Percentiles rank a stretch among this genome's conserved stretches.
These are phyloP conservation scores for Anarhynchus alexandrinus DNA, from an alignment of 2,113 vertebrate genomes.

Conservation along the genomic window DNA sequence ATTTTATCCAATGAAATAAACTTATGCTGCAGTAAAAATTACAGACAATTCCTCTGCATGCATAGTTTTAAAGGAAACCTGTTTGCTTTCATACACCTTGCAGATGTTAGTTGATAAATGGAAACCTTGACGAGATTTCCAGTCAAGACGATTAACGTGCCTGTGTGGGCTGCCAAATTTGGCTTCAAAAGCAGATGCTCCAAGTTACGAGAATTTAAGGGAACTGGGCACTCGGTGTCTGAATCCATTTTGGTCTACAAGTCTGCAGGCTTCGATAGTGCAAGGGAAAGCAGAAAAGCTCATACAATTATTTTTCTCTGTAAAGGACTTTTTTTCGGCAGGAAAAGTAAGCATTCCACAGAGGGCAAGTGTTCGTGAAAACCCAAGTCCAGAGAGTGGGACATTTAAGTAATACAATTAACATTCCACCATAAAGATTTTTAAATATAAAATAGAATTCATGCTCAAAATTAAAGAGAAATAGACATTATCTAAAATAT, in stretches of 20 bases:
- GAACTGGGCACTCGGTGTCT: background rate
- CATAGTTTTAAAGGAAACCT: background rate
- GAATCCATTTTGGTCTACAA: background rate
- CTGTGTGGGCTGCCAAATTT: background rate
- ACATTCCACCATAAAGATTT: background rate
- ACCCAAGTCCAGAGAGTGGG: background rate
- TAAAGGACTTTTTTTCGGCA: background rate
- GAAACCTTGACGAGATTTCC: background rate
- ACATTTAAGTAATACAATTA: background rate
- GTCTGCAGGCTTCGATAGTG: accelerated
- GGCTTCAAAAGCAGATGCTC: background rate
- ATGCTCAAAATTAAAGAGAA: background rate
- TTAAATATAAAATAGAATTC: background rate
- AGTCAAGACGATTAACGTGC: background rate
- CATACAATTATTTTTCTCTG: background rate
- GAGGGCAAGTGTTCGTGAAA: background rate
- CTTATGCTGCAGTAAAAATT: background rate
- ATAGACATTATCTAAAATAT: background rate
- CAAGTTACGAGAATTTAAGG: background rate
- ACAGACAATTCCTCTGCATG: background rate
- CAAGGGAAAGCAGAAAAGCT: background rate
- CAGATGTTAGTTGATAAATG: background rate
- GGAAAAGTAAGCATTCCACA: background rate
- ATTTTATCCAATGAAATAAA: background rate
- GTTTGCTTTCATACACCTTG: background rate